Evolutionary conservation across 2,113 vertebrate species (phyloP), one percentile per base, ranked within the genome.

Genomic region (Rafetus swinhoei): DNA sequence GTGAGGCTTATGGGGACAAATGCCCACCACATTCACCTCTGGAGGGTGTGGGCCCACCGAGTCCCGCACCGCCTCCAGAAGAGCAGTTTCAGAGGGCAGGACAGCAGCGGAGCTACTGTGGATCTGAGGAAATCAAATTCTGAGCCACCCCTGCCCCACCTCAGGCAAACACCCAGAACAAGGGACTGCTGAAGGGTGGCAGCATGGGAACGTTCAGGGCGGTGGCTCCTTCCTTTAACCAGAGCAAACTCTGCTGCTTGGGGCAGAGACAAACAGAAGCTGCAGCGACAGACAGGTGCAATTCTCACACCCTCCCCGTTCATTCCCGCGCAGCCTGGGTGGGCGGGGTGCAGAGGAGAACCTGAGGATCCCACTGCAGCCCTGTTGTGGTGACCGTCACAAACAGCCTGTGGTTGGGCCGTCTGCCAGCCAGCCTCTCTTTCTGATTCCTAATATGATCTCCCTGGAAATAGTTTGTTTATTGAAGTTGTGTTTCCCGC

Each of bases 391-490:
- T 90, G 84, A 87, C 22, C 86, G 82, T 93, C 88, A 77, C 1
- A 56, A 92, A 90, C 95, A 0, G 69, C 69, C 11, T 74, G 1
- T 85, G 86, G 87, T 88, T 84, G 29, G 79, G 1, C 88, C 27
- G 74, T 24, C 91, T 57, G 80, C 29, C 39, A 0, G 88, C 29
- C 39, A 0, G 88, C 25, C 4, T 92, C 95, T 88, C 93, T 15
- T 93, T 82, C 87, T 89, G 85, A 2, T 5, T 80, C 88, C 82
- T 25, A 57, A 29, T 62, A 88, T 86, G 52, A 54, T 87, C 6
- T 0, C 87, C 81, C 62, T 69, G 81, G 92, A 91, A 86, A 93
- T 93, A 53, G 90, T 94, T 96, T 93, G 95, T 97, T 94, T 94
- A 93, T 59, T 83, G 88, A 90, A 56, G 81, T 91, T 55, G 4